phyloP scores from a whole-genome alignment of 2,888 invertebrate genomes.

The Cantharis rufa region DNA sequence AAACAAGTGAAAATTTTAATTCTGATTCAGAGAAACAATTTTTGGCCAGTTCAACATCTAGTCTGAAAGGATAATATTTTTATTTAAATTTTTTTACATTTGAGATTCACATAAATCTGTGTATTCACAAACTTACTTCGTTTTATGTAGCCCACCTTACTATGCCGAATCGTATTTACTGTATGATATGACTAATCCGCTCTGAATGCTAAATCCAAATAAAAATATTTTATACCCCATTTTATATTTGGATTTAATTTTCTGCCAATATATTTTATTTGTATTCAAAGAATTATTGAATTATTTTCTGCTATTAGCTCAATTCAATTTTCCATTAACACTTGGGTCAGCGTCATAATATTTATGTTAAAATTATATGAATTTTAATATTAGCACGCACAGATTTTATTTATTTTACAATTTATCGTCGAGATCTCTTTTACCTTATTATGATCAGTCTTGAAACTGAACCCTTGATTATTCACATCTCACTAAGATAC shows the following conservation, averaged over 20 bases:
- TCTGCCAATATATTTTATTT: not conserved
- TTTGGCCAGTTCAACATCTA: not conserved
- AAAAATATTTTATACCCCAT: not conserved
- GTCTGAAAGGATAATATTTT: not conserved
- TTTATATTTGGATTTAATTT: not conserved
- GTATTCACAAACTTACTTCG: not conserved
- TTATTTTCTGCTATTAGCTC: not conserved
- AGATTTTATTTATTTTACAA: too few relatives aligned
- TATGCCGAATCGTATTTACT: not conserved
- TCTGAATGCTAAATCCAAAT: not conserved
- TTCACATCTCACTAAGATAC: too few relatives aligned
- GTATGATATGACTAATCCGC: not conserved
- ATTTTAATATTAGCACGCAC: too few relatives aligned
- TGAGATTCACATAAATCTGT: not conserved
- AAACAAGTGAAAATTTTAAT: not conserved
- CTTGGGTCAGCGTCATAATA: too few relatives aligned
- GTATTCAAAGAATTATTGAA: not conserved
- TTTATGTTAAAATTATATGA: too few relatives aligned
- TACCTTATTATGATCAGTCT: too few relatives aligned
- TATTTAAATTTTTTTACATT: not conserved
- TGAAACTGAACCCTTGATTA: too few relatives aligned
- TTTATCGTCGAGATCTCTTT: too few relatives aligned
- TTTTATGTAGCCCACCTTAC: not conserved
- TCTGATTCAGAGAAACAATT: too few relatives aligned
- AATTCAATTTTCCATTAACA: not conserved